A percentile compares a stretch with the other conserved stretches of the same genome.
These are phyloP conservation scores for Vannuccia rotundouncinata DNA, from an alignment of 2,888 invertebrate genomes.

Conservation along the genomic window DNA sequence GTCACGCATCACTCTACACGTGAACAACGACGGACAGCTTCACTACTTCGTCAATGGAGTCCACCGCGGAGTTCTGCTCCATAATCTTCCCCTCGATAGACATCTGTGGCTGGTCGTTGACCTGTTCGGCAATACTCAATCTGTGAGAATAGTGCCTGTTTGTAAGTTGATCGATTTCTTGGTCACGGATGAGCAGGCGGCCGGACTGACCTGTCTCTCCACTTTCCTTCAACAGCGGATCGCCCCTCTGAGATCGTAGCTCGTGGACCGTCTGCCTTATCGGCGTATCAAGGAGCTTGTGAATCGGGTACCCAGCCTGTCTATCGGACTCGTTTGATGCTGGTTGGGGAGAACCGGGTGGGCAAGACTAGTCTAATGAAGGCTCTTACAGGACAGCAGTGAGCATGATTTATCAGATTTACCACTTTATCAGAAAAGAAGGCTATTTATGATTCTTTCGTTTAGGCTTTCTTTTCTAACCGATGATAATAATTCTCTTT, in stretches of 20 bases:
- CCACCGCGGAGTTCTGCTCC: constrained; percentile 52
- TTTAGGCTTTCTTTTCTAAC: too few relatives aligned
- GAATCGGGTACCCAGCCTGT: constrained; percentile 52
- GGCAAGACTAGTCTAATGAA: constrained; percentile 55
- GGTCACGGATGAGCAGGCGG: too few relatives aligned
- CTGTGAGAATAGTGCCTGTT: constrained; percentile 49
- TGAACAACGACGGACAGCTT: constrained; percentile 48
- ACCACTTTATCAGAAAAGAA: too few relatives aligned
- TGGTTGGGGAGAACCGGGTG: constrained; percentile 54
- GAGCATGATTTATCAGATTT: too few relatives aligned
- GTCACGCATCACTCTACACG: constrained; percentile 49
- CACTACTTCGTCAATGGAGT: constrained; percentile 54
- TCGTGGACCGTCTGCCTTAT: constrained; percentile 53
- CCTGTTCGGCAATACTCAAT: constrained; percentile 54
- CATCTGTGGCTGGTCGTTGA: constrained; percentile 54
- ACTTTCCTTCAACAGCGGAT: constrained; percentile 45
- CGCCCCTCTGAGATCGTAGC: constrained; percentile 56
- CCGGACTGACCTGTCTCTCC: too few relatives aligned
- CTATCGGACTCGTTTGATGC: constrained; percentile 53
- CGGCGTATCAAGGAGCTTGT: constrained; percentile 54
- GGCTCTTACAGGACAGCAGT: constrained; percentile 46
- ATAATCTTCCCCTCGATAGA: constrained; percentile 47
- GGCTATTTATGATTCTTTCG: too few relatives aligned
- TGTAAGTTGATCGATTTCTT: constrained; percentile 47
- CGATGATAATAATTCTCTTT: too few relatives aligned